Base-by-base conservation (phyloP, 2,797 vertebrate genomes). In the Amniataba percoides region DNA sequence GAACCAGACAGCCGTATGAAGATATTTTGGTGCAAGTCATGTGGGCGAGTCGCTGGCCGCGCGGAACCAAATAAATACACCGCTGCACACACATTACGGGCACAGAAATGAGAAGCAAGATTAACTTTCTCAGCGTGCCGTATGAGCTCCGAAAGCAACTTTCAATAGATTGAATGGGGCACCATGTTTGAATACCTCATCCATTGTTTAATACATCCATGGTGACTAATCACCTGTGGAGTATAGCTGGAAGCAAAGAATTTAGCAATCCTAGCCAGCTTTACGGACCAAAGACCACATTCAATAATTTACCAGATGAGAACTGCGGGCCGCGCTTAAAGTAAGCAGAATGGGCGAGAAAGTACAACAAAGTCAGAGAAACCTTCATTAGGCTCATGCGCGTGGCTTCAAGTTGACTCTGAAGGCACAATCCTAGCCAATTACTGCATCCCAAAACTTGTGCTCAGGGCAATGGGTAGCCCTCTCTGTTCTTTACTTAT, bases 341-440 rank as follows among this genome's bases (percentile, higher is more conserved):
- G 86, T 76, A 83, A 82, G 81, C 71, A 76, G 72, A 84, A 77
- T 23, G 45, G 63, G 67, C 16, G 8, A 68, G 48, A 80, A 83
- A 80, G 74, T 82, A 80, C 52, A 87, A 86, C 78, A 86, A 85
- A 89, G 87, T 81, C 78, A 78, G 83, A 82, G 64, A 77, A 90
- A 68, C 65, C 82, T 88, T 92, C 81, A 88, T 92, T 89, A 91
- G 80, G 27, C 67, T 81, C 77, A 72, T 76, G 57, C 76, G 82
- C 21, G 48, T 62, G 1, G 70, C 73, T 81, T 87, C 67, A 79
- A 76, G 74, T 84, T 70, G 64, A 84, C 76, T 85, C 84, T 77
- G 71, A 91, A 92, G 79, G 88, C 81, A 88, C 83, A 82, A 82
- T 89, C 87, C 63, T 79, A 39, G 88, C 90, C 93, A 94, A 94